Evolutionary conservation across 2,888 invertebrate genomes (phyloP).

Genomic region (Drosophila limbata): DNA sequence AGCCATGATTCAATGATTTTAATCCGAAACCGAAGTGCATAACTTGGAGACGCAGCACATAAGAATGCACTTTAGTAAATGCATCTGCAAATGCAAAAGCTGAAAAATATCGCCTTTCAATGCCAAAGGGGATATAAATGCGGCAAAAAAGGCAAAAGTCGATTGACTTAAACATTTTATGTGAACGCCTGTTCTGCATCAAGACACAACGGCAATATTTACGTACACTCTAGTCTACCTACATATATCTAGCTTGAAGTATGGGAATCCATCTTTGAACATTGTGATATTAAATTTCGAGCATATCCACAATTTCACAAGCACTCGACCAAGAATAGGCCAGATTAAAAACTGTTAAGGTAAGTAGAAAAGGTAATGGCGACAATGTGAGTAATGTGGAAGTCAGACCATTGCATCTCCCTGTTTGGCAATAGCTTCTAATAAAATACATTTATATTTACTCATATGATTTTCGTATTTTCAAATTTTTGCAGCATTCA

Average conservation of each 20-base stretch:
- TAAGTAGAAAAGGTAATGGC: not conserved
- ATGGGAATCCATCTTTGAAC: slow-evolving; percentile 61
- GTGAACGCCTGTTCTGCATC: slow-evolving; percentile 39
- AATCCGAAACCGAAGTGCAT: slow-evolving; percentile 66
- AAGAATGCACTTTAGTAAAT: slow-evolving; percentile 46
- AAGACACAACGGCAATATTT: slow-evolving; percentile 59
- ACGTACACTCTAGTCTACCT: slow-evolving; percentile 9
- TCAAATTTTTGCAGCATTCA: no score
- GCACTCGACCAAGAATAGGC: slow-evolving; percentile 55
- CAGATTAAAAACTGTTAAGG: slow-evolving; percentile 16
- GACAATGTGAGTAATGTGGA: not conserved
- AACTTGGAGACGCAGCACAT: slow-evolving; percentile 48
- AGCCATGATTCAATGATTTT: slow-evolving; percentile 56
- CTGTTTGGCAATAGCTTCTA: not conserved
- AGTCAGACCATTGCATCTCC: not conserved
- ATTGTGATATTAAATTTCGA: slow-evolving; percentile 63
- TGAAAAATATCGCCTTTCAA: slow-evolving; percentile 45
- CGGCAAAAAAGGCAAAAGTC: slow-evolving; percentile 15
- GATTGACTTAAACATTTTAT: slow-evolving; percentile 18
- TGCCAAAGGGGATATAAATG: slow-evolving; percentile 37
- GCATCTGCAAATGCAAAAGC: slow-evolving; percentile 43
- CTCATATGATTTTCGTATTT: no score
- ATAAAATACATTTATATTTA: not conserved
- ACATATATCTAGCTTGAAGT: slow-evolving; percentile 20
- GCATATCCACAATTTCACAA: slow-evolving; percentile 63